Percentiles rank a stretch among this genome's conserved stretches.
These are phyloP conservation scores for Scolopax rusticola DNA, from an alignment of 2,797 vertebrate species.

Conservation along the genomic window DNA sequence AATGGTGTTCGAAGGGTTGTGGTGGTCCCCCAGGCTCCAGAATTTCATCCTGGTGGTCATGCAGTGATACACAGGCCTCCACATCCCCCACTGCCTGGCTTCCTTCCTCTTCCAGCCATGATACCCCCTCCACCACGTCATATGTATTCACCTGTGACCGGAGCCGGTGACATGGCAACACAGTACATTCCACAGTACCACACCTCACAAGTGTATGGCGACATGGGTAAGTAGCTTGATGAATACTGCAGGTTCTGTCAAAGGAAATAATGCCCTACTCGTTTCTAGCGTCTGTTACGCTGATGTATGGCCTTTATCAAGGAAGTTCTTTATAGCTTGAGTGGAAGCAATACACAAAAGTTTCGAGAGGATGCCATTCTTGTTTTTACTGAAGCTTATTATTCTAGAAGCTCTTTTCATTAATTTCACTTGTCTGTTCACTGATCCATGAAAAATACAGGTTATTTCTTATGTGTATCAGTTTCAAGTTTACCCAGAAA, in stretches of 20 bases:
- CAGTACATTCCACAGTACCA: constrained; percentile 97
- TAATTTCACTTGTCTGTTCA: not conserved
- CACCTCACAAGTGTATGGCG: constrained; percentile 92
- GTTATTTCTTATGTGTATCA: not conserved
- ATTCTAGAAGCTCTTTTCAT: not conserved
- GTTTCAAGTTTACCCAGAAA: not conserved
- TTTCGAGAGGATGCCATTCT: not conserved
- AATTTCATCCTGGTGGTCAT: constrained; percentile 94
- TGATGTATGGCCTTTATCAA: not conserved
- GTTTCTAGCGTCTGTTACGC: not conserved
- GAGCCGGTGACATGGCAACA: constrained; percentile 89
- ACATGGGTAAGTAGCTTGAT: constrained; percentile 87
- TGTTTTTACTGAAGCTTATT: not conserved
- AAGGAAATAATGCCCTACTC: not conserved
- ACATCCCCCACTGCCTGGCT: constrained; percentile 92
- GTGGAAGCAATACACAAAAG: not conserved
- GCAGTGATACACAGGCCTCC: constrained; percentile 92
- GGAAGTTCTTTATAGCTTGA: not conserved
- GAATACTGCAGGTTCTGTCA: not conserved
- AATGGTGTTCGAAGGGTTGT: constrained; percentile 96
- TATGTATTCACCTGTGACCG: constrained; percentile 91
- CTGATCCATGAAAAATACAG: not conserved
- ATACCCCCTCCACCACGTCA: constrained; percentile 91
- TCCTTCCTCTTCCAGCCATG: constrained; percentile 95
- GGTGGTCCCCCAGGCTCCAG: constrained; percentile 96